Evolutionary conservation across 1,140 invertebrate genomes (phyloP).

Genomic region (Ephestia elutella): DNA sequence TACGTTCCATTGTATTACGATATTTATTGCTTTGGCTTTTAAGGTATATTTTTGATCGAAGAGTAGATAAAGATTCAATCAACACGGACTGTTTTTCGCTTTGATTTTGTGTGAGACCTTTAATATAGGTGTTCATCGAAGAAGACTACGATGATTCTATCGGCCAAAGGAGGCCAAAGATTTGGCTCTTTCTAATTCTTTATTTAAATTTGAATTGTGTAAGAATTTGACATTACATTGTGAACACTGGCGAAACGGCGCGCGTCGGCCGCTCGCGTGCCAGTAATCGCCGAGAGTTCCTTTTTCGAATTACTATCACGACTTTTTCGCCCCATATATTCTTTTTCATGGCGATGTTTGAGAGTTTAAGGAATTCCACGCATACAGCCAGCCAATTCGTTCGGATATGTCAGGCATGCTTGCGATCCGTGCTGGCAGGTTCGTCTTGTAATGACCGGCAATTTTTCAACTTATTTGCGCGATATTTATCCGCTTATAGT

Average conservation of each 20-base stretch:
- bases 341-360: conserved; percentile 35
- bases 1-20: too few species aligned
- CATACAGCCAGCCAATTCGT: conserved; percentile 62
- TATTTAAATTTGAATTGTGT: background rate
- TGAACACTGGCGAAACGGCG: conserved; percentile 39
- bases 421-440: background rate
- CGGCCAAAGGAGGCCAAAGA: too few species aligned
- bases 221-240: conserved; percentile 17
- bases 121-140: too few species aligned
- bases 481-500: background rate
- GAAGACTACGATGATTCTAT: too few species aligned
- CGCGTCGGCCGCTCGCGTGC: conserved; percentile 70
- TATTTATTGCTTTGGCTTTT: too few species aligned
- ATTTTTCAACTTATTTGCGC: background rate
- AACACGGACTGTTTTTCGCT: too few species aligned
- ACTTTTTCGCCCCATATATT: conserved; percentile 70
- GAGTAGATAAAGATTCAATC: too few species aligned
- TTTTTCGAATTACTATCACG: conserved; percentile 72
- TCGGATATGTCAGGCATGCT: conserved; percentile 56
- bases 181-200: too few species aligned
- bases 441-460: conserved; percentile 5
- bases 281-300: conserved; percentile 68
- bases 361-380: conserved; percentile 57
- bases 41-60: too few species aligned
- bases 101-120: too few species aligned